A percentile compares a stretch with the other conserved stretches of the same genome.
Evolutionary conservation across 2,113 vertebrate species (phyloP).

Genomic region (Corythoichthys haematopterus): DNA sequence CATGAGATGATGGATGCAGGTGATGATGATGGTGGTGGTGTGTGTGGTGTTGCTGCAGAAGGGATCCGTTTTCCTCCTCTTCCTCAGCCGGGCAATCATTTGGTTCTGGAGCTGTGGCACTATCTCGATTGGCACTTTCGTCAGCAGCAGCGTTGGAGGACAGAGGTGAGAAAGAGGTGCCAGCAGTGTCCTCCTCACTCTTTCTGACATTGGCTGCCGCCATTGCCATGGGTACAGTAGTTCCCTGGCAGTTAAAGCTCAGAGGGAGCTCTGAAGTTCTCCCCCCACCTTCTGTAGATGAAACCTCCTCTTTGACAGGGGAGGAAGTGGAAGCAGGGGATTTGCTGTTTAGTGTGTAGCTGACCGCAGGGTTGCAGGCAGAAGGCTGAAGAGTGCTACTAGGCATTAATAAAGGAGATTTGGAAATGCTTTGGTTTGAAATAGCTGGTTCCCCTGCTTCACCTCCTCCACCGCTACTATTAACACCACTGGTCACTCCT

Average conservation of each 20-base stretch:
- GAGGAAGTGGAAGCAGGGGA: constrained; percentile 88
- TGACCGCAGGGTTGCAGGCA: constrained; percentile 79
- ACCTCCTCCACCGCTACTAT: constrained; percentile 73
- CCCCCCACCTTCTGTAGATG: constrained; percentile 80
- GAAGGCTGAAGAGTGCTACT: constrained; percentile 93
- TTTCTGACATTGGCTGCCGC: constrained; percentile 81
- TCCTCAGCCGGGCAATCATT: constrained; percentile 91
- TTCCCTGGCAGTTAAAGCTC: constrained; percentile 99
- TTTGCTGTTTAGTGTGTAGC: constrained; percentile 77
- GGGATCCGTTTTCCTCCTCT: constrained; percentile 84
- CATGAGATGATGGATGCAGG: constrained; percentile 68
- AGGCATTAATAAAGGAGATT: constrained; percentile 99
- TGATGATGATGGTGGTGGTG: constrained; percentile 75
- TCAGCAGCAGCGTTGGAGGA: constrained; percentile 76
- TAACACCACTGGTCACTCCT: constrained; percentile 77
- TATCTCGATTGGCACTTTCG: constrained; percentile 99
- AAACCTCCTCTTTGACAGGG: constrained; percentile 86
- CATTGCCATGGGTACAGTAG: constrained; percentile 66
- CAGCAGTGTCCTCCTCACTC: constrained; percentile 80
- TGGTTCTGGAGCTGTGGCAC: constrained; percentile 98
- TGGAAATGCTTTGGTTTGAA: constrained; percentile 99
- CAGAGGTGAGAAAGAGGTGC: constrained; percentile 70
- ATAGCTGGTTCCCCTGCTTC: constrained; percentile 92
- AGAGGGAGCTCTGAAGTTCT: constrained; percentile 82
- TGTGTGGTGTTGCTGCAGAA: constrained; percentile 76